A percentile compares a stretch with the other conserved stretches of the same genome.
Conservation (phyloP, 64 coral and sea anemone species). For the Montipora sp. region DNA sequence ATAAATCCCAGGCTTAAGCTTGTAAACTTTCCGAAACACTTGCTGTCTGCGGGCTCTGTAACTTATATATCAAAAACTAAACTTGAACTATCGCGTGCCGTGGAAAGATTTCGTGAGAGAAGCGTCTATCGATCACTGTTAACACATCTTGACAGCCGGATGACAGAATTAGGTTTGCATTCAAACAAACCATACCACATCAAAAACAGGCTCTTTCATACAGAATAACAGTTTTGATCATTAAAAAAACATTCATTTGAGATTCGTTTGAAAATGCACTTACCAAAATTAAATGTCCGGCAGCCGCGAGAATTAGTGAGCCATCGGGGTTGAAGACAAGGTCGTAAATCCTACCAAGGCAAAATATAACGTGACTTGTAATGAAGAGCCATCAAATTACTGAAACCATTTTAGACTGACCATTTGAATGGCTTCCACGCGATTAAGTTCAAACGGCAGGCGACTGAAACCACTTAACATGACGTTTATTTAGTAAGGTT, state of each 20-base stretch:
- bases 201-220: conserved; percentile 5
- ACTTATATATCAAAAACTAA: not conserved
- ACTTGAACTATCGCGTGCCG: not conserved
- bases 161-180: not conserved
- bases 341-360: conserved; percentile 82
- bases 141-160: not conserved
- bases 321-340: conserved; percentile 83
- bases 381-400: not conserved
- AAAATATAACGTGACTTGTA: not conserved
- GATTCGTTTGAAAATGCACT: not conserved
- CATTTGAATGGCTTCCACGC: not conserved
- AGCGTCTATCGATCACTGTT: not conserved
- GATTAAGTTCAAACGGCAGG: not conserved
- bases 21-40: too few species aligned
- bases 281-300: conserved; percentile 86
- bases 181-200: conserved; percentile 6
- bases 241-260: not conserved
- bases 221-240: not conserved
- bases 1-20: too few species aligned
- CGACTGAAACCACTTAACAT: not conserved
- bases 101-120: not conserved
- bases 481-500: not conserved
- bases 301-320: conserved; percentile 61
- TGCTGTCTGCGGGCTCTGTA: not conserved
- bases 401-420: not conserved